Evolutionary conservation across 2,113 vertebrate species (phyloP).

Genomic region (Amphiprion percula): DNA sequence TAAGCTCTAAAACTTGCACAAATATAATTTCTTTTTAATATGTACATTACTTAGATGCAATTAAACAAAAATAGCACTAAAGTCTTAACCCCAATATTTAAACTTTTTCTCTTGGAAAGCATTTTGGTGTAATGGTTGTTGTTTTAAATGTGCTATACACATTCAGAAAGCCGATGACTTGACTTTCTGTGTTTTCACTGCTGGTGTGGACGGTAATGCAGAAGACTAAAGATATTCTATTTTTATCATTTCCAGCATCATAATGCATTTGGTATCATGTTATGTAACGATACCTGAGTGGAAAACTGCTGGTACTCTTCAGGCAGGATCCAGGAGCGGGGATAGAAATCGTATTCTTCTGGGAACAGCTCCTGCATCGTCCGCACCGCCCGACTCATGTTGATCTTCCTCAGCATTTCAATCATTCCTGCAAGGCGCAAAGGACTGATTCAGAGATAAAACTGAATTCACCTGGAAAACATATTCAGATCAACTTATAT

Average conservation of each 20-base stretch:
- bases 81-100: too few relatives aligned
- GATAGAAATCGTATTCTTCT: slow-evolving; percentile 97
- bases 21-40: too few relatives aligned
- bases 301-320: slow-evolving; percentile 93
- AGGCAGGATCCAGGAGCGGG: slow-evolving; percentile 96
- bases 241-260: not conserved
- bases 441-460: not conserved
- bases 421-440: slow-evolving; percentile 89
- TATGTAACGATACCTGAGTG: slow-evolving; percentile 85
- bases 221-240: not conserved
- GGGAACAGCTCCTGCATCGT: slow-evolving; percentile 96
- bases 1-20: too few relatives aligned
- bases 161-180: too few relatives aligned
- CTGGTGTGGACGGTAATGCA: too few relatives aligned
- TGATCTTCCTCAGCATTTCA: slow-evolving; percentile 94
- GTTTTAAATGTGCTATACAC: too few relatives aligned
- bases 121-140: too few relatives aligned
- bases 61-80: too few relatives aligned
- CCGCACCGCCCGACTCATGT: slow-evolving; percentile 92
- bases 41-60: too few relatives aligned
- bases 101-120: too few relatives aligned
- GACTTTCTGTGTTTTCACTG: too few relatives aligned
- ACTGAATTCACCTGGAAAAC: not conserved
- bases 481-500: too few relatives aligned
- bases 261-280: not conserved